phyloP scores from a whole-genome alignment of 2,888 invertebrate species.

The Troglohyphantes excavatus region DNA sequence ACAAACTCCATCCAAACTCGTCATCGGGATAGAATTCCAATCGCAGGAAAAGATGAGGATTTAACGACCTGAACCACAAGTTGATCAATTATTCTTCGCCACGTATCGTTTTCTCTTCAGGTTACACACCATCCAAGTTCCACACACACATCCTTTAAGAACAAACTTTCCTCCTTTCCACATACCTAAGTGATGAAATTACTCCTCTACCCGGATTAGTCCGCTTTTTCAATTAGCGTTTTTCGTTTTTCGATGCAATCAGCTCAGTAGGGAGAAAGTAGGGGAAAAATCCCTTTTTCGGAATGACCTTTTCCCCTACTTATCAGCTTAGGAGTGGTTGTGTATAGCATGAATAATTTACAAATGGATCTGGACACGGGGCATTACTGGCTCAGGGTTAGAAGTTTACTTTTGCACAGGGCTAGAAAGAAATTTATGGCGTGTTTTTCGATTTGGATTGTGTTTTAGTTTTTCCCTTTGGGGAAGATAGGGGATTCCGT shows the following conservation, averaged over 20 bases:
- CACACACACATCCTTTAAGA: background rate
- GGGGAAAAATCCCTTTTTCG: background rate
- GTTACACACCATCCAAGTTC: slow-evolving; percentile 4
- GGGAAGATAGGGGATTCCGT: too few species aligned
- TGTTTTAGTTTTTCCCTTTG: too few species aligned
- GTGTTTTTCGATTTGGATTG: background rate
- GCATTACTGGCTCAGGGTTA: background rate
- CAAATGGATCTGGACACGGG: slow-evolving; percentile 22
- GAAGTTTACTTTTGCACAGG: background rate
- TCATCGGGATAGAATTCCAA: background rate
- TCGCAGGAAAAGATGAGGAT: background rate
- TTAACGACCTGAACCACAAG: slow-evolving; percentile 2
- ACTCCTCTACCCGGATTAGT: slow-evolving; percentile 20
- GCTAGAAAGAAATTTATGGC: background rate
- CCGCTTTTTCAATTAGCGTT: slow-evolving; percentile 32
- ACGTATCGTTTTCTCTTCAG: slow-evolving; percentile 13
- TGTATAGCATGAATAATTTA: slow-evolving; percentile 27
- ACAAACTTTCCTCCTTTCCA: slow-evolving; percentile 14
- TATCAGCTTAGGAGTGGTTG: slow-evolving; percentile 26
- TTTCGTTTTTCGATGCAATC: slow-evolving; percentile 14
- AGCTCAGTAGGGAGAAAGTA: background rate
- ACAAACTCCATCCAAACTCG: background rate
- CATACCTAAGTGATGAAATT: slow-evolving; percentile 33
- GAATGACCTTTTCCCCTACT: slow-evolving; percentile 18
- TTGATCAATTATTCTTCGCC: slow-evolving; percentile 15